Evolutionary conservation across 2,797 vertebrate genomes (phyloP).

Genomic region (Eutrigla gurnardus): DNA sequence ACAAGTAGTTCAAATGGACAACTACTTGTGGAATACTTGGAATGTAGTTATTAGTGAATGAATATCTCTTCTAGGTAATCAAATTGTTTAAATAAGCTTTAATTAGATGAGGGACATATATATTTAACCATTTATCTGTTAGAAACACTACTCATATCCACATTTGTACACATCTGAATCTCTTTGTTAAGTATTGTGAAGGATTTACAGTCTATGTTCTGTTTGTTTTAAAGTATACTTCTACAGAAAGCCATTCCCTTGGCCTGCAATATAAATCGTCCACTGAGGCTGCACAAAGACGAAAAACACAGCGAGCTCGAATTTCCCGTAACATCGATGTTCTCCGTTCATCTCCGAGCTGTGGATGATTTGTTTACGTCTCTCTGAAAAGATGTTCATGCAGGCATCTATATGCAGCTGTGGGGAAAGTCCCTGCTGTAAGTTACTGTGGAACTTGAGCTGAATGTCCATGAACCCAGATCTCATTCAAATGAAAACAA

Average conservation of each 20-base stretch:
- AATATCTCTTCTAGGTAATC: too few relatives aligned
- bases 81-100: too few relatives aligned
- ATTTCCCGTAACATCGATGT: neutral
- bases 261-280: conserved; percentile 7
- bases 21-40: neutral
- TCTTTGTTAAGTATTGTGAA: neutral
- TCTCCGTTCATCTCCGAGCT: conserved; percentile 15
- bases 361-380: conserved; percentile 38
- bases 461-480: conserved; percentile 5
- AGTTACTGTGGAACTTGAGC: neutral
- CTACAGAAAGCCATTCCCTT: conserved; percentile 1
- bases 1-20: neutral
- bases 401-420: conserved; percentile 9
- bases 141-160: neutral
- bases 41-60: neutral
- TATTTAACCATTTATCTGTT: neutral
- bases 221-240: neutral
- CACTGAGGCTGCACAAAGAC: conserved; percentile 5
- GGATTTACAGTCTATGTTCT: conserved; percentile 12
- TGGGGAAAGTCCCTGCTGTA: neutral
- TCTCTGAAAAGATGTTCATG: neutral
- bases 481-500: conserved; percentile 23
- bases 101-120: too few relatives aligned
- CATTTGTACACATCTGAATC: neutral
- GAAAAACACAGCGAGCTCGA: conserved; percentile 15